A percentile compares a stretch with the other conserved stretches of the same genome.
These are phyloP conservation scores for Amphimedon queenslandica DNA, from an alignment of 37 sponge, comb jelly and placozoan genomes.

Conservation along the genomic window DNA sequence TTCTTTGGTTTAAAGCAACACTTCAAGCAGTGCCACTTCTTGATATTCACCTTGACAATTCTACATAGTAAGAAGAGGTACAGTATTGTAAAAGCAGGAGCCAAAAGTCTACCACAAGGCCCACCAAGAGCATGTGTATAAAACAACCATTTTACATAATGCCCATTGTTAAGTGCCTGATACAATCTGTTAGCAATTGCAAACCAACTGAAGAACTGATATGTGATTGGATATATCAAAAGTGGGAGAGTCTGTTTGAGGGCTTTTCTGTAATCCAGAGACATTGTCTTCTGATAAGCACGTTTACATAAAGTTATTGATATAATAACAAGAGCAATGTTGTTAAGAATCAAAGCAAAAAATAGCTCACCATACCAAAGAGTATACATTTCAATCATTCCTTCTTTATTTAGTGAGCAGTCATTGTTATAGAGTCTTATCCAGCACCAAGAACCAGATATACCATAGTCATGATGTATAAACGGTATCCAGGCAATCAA, in stretches of 20 bases:
- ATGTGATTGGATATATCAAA: not conserved
- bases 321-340: not conserved
- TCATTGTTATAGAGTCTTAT: conserved; percentile 2
- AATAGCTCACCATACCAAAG: not conserved
- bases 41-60: too few species aligned
- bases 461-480: not conserved
- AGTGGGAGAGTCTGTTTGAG: conserved; percentile 2
- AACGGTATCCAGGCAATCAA: conserved; percentile 5
- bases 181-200: not conserved
- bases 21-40: too few species aligned
- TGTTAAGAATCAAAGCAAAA: not conserved
- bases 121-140: not conserved
- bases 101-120: not conserved
- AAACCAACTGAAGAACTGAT: not conserved
- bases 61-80: too few species aligned
- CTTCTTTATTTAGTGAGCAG: not conserved
- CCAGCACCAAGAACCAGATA: conserved; percentile 5
- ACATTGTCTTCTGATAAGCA: not conserved
- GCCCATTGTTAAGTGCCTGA: not conserved
- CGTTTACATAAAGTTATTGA: not conserved
- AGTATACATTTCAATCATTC: not conserved
- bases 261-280: not conserved
- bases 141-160: not conserved
- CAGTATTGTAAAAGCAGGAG: too few species aligned
- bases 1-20: too few species aligned